Conservation (phyloP, 2,888 invertebrate species). For the Shargacucullia verbasci region DNA sequence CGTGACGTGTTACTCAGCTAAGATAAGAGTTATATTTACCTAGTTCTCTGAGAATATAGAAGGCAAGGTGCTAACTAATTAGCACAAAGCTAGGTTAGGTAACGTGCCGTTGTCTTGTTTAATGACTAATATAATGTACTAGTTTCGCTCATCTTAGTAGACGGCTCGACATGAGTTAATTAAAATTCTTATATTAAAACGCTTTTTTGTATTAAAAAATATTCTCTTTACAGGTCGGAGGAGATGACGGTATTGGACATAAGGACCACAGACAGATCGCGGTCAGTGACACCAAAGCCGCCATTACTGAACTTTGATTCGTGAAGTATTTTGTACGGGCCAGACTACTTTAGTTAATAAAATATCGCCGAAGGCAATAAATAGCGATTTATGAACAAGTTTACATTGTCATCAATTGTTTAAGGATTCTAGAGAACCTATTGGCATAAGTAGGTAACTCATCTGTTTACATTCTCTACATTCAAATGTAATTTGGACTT, state of each 20-base stretch:
- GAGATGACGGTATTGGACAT: slow-evolving; percentile 83
- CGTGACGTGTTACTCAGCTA: background rate
- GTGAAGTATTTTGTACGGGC: slow-evolving; percentile 37
- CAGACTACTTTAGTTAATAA: slow-evolving; percentile 39
- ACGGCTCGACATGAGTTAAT: too few relatives aligned
- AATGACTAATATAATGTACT: background rate
- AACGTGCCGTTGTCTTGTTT: slow-evolving; percentile 13
- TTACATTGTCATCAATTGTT: slow-evolving; percentile 2
- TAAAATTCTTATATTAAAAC: too few relatives aligned
- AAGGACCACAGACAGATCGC: slow-evolving; percentile 74
- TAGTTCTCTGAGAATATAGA: slow-evolving; percentile 27
- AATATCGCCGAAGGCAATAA: slow-evolving; percentile 24
- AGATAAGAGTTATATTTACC: slow-evolving; percentile 1
- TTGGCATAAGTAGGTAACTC: too few relatives aligned
- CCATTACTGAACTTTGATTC: slow-evolving; percentile 78
- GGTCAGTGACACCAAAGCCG: slow-evolving; percentile 79
- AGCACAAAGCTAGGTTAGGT: slow-evolving; percentile 39
- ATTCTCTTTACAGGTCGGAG: slow-evolving; percentile 76
- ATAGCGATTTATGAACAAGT: slow-evolving; percentile 28
- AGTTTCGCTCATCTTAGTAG: background rate
- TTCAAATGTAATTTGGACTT: background rate
- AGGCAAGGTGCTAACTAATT: slow-evolving; percentile 29
- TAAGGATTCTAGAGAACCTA: too few relatives aligned
- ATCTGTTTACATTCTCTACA: too few relatives aligned
- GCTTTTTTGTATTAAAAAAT: background rate